Base-by-base conservation (phyloP, 2,797 vertebrate species). In the Rousettus madagascariensis region DNA sequence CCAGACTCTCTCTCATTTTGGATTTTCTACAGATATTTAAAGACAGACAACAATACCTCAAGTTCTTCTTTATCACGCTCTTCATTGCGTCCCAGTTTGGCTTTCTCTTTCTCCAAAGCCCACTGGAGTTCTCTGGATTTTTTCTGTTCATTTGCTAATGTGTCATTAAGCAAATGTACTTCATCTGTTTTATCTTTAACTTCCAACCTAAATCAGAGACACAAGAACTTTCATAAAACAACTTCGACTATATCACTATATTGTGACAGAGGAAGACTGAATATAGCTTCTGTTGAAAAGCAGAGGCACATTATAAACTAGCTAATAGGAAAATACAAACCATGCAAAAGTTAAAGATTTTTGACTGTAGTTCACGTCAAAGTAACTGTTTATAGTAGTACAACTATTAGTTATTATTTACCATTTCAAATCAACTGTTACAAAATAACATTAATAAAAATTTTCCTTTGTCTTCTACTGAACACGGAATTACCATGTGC, bases 71-170 rank as follows among this genome's bases (percentile, higher is more conserved):
- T 98, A 96, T 99, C 98, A 63, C 97, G 98, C 92, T 99, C 99
- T 93, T 99, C 98, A 1, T 33, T 98, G 95, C 98, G 98, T 77
- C 99, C 99, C 22, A 97, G 96, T 95, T 98, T 99, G 96, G 99
- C 98, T 95, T 97, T 99, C 95, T 99, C 99, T 97, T 99, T 99
- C 98, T 99, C 99, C 97, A 99, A 87, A 36, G 98, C 97, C 99
- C 99, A 99, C 88, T 99, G 99, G 20, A 99, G 98, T 89, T 99
- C 99, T 97, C 99, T 98, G 89, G 98, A 98, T 69, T 98, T 99
- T 95, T 98, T 99, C 98, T 99, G 99, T 97, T 99, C 99, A 0
- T 96, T 98, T 51, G 98, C 98, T 98, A 99, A 98, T 30, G 98
- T 98, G 90, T 99, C 99, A 68, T 97, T 99, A 90, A 99, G 98